Evolutionary conservation across 2,797 vertebrate genomes (phyloP), one percentile per base, ranked within the genome.

Genomic region (Luscinia luscinia): DNA sequence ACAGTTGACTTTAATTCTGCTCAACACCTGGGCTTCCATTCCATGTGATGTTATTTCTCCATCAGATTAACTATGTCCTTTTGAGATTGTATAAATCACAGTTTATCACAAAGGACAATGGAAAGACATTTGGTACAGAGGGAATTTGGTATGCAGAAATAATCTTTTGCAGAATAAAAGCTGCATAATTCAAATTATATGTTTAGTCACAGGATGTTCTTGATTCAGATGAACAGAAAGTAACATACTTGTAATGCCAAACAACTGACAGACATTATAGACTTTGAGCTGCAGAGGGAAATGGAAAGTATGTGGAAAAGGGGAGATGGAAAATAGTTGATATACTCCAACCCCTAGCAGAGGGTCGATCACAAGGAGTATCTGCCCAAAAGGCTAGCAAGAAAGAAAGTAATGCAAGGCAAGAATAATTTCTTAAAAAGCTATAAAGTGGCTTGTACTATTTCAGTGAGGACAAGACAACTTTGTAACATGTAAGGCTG

Each of bases 101-200:
- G 48, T 84, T 89, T 73, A 73, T 92, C 74, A 84, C 76, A 93
- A 95, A 73, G 59, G 84, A 82, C 52, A 70, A 43, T 36, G 41
- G 67, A 95, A 90, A 87, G 52, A 74, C 74, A 77, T 70, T 87
- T 87, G 46, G n/a, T 76, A 38, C 52, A 48, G 49, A 89, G 61
- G 8, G 9, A 77, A 63, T 92, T 95, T 84, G 77, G 79, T 94
- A 94, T 84, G 92, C 80, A 90, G 74, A 57, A 87, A 43, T 41
- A 70, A 85, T 68, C 61, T 80, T 80, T 52, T n/a, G 20, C 41
- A 89, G 72, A 83, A 74, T 88, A 89, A 89, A 84, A 68, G 66
- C 30, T 91, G 58, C 51, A 90, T 92, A 90, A 94, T 82, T 89
- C 84, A 94, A 87, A 92, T 88, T 89, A 68, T 61, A 67, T 91